Percentiles rank a stretch among this genome's conserved stretches.
phyloP scores from a whole-genome alignment of 2,888 invertebrate species.

The Myopa testacea region DNA sequence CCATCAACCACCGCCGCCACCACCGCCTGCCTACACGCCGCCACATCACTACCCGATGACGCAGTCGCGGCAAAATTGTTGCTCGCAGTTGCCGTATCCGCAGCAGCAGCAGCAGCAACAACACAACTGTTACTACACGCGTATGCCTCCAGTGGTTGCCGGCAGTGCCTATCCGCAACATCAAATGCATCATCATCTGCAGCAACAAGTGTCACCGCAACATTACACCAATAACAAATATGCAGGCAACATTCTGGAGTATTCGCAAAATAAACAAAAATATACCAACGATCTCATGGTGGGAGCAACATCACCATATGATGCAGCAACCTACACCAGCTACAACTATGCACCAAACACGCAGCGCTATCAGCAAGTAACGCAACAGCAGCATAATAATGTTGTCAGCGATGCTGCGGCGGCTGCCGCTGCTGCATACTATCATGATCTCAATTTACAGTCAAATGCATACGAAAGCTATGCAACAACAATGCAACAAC shows the following conservation, averaged over 20 bases:
- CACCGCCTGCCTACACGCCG: constrained; percentile 6
- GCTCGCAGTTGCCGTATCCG: constrained; percentile 55
- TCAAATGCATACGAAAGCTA: constrained; percentile 53
- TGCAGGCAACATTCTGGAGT: constrained; percentile 44
- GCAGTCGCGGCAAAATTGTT: constrained; percentile 57
- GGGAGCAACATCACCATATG: constrained; percentile 48
- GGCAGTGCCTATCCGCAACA: constrained; percentile 14
- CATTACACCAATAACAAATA: constrained; percentile 38
- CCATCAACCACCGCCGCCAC: constrained; percentile 22
- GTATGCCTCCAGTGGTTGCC: constrained; percentile 31
- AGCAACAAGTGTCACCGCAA: constrained; percentile 39
- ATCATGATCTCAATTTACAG: constrained; percentile 58
- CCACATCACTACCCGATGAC: constrained; percentile 35
- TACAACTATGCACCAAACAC: constrained; percentile 37
- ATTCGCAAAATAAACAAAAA: constrained; percentile 54
- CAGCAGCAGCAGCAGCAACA: constrained; percentile 52
- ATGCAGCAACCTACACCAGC: constrained; percentile 39
- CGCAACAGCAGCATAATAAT: constrained; percentile 38
- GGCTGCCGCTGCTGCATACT: constrained; percentile 41
- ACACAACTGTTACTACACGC: constrained; percentile 56
- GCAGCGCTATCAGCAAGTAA: constrained; percentile 46
- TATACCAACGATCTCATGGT: constrained; percentile 58
- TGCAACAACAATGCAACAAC: constrained; percentile 33
- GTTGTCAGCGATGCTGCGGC: background rate
- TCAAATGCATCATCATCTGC: constrained; percentile 44